Base-by-base conservation (phyloP, 2,113 vertebrate species). In the Regulus satrapa region DNA sequence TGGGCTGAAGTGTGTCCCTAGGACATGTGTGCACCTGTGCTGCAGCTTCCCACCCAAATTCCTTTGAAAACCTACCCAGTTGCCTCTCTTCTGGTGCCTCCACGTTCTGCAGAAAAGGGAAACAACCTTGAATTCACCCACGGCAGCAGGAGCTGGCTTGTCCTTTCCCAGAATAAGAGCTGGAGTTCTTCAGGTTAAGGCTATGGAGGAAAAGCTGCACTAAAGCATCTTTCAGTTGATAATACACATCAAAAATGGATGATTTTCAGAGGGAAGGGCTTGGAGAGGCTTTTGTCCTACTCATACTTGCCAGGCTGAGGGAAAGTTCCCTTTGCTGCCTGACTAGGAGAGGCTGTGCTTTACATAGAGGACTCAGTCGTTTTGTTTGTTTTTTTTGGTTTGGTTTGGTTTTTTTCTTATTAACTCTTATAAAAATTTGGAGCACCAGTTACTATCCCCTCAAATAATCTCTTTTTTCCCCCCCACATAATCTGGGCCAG, bases 281-380 rank as follows among this genome's bases (percentile, higher is more conserved):
- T 55, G 52, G 15, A 83, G 34, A 12, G 69, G 15, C 4, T 41
- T 89, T 78, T 66, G 45, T 63, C 34, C 29, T 68, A 1, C 32
- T 90, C 8, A 3, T 19, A 55, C 9, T 74, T 92, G 31, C 52
- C 29, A 77, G 29, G 17, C 51, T 59, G 34, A 66, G 26, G 63
- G 61, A 46, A 90, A 67, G 14, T 20, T 67, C 23, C 32, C 10
- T 67, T 56, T 88, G 7, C 72, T 80, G 43, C 54, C 32, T 63
- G 34, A 41, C 38, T 20, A 31, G 46, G 41, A 46, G 43, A 73
- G 31, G 10, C 63, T 79, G 7, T 76, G 28, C 29, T 74, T 86
- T 86, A 31, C 4, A 3, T 34, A 45, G 31, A 63, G 21, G 6
- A 40, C 10, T 85, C 1, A 1, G 12, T 3, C 7, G 1, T 0